Percentiles rank a stretch among this genome's conserved stretches.
phyloP scores from a whole-genome alignment of 2,113 vertebrate species.

The Ceratotherium simum region DNA sequence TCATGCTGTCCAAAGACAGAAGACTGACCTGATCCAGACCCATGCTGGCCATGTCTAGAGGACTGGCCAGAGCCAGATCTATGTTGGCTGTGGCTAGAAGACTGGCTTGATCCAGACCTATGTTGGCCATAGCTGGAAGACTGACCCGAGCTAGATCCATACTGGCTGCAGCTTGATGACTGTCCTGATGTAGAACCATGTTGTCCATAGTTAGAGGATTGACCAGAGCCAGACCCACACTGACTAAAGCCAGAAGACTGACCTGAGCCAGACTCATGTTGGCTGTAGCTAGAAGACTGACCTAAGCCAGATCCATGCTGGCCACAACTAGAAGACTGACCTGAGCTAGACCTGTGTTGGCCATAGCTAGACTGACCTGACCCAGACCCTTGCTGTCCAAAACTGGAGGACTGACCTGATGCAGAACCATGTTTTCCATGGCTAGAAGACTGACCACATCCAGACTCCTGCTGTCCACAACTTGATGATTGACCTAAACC shows the following conservation, averaged over 20 bases:
- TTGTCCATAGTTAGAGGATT: fast-evolving
- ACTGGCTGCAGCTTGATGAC: neutral
- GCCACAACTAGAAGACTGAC: neutral
- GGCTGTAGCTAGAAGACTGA: neutral
- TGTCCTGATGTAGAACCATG: neutral
- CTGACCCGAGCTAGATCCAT: neutral
- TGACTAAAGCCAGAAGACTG: neutral
- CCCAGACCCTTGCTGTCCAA: neutral
- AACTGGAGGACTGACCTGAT: neutral
- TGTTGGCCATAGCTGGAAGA: neutral
- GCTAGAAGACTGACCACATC: neutral
- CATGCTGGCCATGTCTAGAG: neutral
- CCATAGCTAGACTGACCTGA: neutral
- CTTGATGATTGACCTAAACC: neutral
- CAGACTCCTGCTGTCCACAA: neutral
- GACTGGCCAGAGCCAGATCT: fast-evolving
- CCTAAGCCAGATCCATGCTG: neutral
- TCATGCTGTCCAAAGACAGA: fast-evolving
- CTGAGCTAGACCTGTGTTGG: neutral
- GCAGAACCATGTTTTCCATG: neutral
- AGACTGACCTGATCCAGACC: neutral
- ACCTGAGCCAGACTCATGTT: neutral
- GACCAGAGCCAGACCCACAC: neutral
- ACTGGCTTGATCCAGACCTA: neutral
- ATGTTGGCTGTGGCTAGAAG: neutral